phyloP scores from a whole-genome alignment of 2,797 vertebrate genomes.

The Onychomys arenicola region DNA sequence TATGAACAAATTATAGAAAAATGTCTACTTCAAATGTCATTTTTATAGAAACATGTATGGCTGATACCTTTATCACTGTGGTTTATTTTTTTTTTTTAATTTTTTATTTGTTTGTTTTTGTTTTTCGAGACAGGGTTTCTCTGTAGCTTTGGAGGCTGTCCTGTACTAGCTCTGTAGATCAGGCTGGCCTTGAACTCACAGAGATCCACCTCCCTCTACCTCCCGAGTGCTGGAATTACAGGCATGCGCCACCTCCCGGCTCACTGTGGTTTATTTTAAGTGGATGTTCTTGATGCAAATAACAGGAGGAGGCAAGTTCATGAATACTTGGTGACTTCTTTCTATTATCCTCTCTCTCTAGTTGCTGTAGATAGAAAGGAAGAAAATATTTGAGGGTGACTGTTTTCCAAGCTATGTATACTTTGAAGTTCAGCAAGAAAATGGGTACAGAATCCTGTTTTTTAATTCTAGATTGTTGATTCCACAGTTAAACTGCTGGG shows the following conservation, averaged over 20 bases:
- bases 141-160: too few relatives aligned
- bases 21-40: background rate
- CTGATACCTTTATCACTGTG: slow-evolving; percentile 39
- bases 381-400: background rate
- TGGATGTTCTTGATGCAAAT: slow-evolving; percentile 33
- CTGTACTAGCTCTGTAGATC: too few relatives aligned
- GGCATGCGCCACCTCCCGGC: too few relatives aligned
- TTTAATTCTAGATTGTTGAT: slow-evolving; percentile 52
- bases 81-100: background rate
- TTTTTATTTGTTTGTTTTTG: too few relatives aligned
- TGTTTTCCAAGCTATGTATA: background rate
- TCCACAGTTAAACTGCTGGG: slow-evolving; percentile 34
- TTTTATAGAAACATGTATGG: slow-evolving; percentile 12
- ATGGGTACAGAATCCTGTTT: slow-evolving; percentile 39
- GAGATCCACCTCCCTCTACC: too few relatives aligned
- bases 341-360: background rate
- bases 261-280: background rate
- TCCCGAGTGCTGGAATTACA: too few relatives aligned
- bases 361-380: slow-evolving; percentile 36
- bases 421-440: slow-evolving; percentile 39
- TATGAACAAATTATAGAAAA: slow-evolving; percentile 52
- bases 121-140: too few relatives aligned
- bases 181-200: too few relatives aligned
- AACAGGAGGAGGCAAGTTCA: background rate
- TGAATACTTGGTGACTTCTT: slow-evolving; percentile 7